These are phyloP conservation scores for Hedya salicella DNA, from an alignment of 2,888 invertebrate species.

Conservation along the genomic window DNA sequence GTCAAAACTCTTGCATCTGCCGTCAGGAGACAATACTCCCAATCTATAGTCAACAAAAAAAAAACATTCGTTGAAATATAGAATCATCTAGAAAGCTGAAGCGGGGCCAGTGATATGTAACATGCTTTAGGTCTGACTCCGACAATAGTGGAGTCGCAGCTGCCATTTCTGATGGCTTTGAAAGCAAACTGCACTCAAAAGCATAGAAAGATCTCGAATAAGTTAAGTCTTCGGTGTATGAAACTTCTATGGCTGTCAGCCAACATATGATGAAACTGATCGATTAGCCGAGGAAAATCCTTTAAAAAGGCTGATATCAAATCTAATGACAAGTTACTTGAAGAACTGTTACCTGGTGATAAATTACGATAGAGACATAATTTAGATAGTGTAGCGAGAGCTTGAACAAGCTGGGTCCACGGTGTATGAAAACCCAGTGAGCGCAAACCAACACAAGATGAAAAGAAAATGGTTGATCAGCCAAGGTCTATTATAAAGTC, in stretches of 20 bases:
- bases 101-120: no score
- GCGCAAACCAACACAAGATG: neutral
- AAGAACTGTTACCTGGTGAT: slow-evolving; percentile 95
- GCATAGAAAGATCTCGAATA: neutral
- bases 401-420: neutral
- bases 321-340: slow-evolving; percentile 71
- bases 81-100: no score
- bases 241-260: neutral
- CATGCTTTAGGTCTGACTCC: no score
- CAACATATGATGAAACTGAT: neutral
- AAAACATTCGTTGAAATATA: neutral
- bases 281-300: no score
- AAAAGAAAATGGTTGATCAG: no score
- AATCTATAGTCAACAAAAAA: slow-evolving; percentile 80
- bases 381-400: slow-evolving; percentile 80
- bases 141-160: no score
- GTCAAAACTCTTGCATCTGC: slow-evolving; percentile 96
- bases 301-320: neutral
- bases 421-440: neutral
- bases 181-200: neutral
- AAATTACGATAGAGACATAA: slow-evolving; percentile 94
- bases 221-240: neutral
- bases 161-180: slow-evolving; percentile 6
- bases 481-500: neutral
- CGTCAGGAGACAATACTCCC: slow-evolving; percentile 93